A percentile compares a stretch with the other conserved stretches of the same genome.
Conservation (phyloP, 2,113 vertebrate species). For the Empidonax alnorum region DNA sequence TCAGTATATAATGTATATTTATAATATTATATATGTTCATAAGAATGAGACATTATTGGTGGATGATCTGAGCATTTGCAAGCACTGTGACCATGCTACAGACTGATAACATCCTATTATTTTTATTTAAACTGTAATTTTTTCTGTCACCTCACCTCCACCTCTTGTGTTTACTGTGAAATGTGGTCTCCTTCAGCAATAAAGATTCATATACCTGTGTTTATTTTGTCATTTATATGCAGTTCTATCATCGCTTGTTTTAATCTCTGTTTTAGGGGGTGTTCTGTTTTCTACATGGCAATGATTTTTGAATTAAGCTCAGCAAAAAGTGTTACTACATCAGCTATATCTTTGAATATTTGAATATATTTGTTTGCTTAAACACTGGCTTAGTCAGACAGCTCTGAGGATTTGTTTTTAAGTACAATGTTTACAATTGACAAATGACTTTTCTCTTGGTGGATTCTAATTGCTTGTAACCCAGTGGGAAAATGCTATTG, state of each 20-base stretch:
- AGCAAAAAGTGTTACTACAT: conserved; percentile 56
- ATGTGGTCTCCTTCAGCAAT: background rate
- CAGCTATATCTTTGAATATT: conserved; percentile 66
- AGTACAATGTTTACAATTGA: conserved; percentile 21
- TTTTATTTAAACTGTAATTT: background rate
- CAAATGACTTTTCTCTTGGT: conserved; percentile 44
- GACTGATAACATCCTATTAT: background rate
- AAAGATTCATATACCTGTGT: conserved; percentile 42
- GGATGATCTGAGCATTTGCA: background rate
- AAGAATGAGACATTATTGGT: background rate
- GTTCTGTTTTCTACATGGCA: conserved; percentile 45
- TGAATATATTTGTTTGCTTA: conserved; percentile 67
- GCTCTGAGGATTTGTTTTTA: conserved; percentile 35
- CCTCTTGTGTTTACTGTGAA: conserved; percentile 26
- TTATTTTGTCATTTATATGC: conserved; percentile 71
- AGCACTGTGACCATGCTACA: background rate
- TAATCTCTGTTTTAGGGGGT: conserved; percentile 54
- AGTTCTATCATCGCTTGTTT: conserved; percentile 33
- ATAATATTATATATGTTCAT: background rate
- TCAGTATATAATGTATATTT: background rate
- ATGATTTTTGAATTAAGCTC: conserved; percentile 65
- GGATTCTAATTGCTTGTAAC: conserved; percentile 49
- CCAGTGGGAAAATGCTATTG: background rate
- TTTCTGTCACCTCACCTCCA: background rate
- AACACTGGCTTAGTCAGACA: conserved; percentile 55